These are phyloP conservation scores for Rhinophrynus dorsalis DNA, from an alignment of 2,797 vertebrate genomes.

Conservation along the genomic window DNA sequence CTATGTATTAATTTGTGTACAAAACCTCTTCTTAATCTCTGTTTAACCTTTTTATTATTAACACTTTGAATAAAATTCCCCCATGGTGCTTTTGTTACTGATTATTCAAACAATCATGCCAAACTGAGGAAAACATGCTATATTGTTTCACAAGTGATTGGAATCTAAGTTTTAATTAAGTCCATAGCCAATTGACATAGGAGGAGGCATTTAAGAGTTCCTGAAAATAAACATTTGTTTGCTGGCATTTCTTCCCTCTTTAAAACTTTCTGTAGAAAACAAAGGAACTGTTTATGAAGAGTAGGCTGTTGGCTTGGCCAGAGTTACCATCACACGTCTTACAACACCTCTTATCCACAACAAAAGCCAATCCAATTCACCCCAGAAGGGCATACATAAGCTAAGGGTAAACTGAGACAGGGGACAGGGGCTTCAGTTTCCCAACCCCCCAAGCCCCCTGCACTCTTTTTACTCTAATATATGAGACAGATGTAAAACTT, in stretches of 20 bases:
- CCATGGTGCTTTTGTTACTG: background rate
- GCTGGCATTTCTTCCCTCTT: background rate
- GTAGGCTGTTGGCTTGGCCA: too few relatives aligned
- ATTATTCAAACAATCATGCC: background rate
- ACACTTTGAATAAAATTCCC: too few relatives aligned
- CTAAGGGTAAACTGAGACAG: too few relatives aligned
- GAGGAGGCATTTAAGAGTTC: background rate
- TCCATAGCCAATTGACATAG: conserved; percentile 7
- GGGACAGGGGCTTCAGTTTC: too few relatives aligned
- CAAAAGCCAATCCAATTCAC: background rate
- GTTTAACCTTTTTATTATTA: background rate
- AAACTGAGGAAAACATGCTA: background rate
- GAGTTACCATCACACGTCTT: background rate
- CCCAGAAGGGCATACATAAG: background rate
- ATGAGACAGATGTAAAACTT: too few relatives aligned
- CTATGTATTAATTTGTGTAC: too few relatives aligned
- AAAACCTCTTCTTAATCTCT: too few relatives aligned
- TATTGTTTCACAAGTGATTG: conserved; percentile 9
- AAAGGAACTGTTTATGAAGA: background rate
- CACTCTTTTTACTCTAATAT: too few relatives aligned
- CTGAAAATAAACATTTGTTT: conserved; percentile 6
- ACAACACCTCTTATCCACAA: background rate
- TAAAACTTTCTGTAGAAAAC: background rate
- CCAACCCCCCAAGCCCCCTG: too few relatives aligned
- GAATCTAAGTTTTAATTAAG: conserved; percentile 12